Base-by-base conservation (phyloP, 1,140 invertebrate genomes). In the Elymnias hypermnestra region DNA sequence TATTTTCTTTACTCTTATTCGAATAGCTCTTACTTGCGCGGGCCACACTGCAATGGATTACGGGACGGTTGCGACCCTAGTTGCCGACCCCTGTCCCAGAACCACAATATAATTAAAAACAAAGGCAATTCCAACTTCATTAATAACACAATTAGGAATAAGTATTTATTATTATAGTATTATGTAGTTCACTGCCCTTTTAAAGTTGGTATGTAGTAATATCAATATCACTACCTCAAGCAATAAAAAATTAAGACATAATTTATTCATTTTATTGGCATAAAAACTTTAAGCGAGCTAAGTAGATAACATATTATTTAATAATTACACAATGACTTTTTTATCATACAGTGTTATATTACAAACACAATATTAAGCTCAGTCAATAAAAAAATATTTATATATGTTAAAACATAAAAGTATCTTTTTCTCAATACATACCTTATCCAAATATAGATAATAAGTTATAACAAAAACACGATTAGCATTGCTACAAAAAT, bases 221-320 rank as follows among this genome's bases (percentile, higher is more conserved):
- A 13, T 13, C 9, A 25, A 10, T 22, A 46, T 56, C n/a, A 42
- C 38, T 57, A 57, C 54, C 50, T 57, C 33, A 28, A 18, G 23
- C 37, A 40, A 21, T 42, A 50, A 57, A 78, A 72, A 64, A 69
- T 73, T 59, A 74, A 38, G 57, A 43, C 45, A 52, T 47, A 53
- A 55, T 63, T 53, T 68, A 59, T 55, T 75, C 55, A 68, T 70
- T 81, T 84, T 82, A 84, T 79, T 82, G 57, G 75, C 77, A 84
- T 79, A 81, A 66, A 83, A 79, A 81, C 55, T 72, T 78, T 72
- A 82, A 84, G 75, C 81, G 57, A 67, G 51, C 72, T 79, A 78
- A 65, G 51, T 74, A 63, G 53, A 63, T 71, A 72, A 60, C 56
- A 71, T 65, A 53, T 65, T 63, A 21, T 4, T 40, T 68, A 75